Evolutionary conservation across 1,140 invertebrate genomes (phyloP).

Genomic region (Polypedilum pembai): DNA sequence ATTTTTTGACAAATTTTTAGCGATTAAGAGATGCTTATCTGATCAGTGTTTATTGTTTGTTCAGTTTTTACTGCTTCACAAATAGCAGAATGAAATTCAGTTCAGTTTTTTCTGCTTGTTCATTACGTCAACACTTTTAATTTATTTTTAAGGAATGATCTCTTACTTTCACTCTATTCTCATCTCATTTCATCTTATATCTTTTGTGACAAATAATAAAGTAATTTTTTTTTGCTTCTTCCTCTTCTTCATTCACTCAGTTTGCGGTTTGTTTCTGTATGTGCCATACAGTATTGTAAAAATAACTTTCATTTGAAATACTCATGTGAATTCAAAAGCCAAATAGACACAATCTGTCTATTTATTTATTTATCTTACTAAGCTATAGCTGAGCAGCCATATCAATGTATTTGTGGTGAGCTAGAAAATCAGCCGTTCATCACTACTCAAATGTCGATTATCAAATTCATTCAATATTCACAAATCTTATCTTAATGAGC

Average conservation of each 20-base stretch:
- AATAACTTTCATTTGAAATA: constrained; percentile 8
- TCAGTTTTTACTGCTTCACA: background rate
- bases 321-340: background rate
- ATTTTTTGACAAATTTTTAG: background rate
- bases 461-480: background rate
- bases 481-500: background rate
- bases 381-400: background rate
- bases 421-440: background rate
- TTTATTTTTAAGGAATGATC: background rate
- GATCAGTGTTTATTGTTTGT: background rate
- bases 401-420: background rate
- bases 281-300: background rate
- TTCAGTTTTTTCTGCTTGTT: background rate
- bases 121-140: constrained; percentile 6
- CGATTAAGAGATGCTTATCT: background rate
- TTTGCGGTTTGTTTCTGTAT: background rate
- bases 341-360: background rate
- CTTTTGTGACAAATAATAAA: constrained; percentile 9
- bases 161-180: background rate
- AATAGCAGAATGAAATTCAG: background rate
- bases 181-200: constrained; percentile 5
- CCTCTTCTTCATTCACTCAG: no score
- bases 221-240: background rate
- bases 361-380: no score
- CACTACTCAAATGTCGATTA: background rate